Evolutionary conservation across 2,113 vertebrate species (phyloP).

Genomic region (Amphiprion percula): DNA sequence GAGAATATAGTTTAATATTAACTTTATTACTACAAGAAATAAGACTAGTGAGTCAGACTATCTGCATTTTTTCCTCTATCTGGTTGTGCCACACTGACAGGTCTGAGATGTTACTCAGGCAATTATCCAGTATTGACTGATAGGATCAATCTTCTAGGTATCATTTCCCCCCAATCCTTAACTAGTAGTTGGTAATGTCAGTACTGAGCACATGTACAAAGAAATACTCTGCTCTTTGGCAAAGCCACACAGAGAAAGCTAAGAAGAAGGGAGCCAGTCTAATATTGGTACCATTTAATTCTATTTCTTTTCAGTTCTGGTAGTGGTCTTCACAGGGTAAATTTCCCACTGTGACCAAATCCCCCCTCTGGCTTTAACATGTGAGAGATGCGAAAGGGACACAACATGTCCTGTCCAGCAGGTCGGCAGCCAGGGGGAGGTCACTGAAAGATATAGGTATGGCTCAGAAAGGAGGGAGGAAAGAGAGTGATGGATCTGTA

Average conservation of each 20-base stretch:
- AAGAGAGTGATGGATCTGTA: slow-evolving; percentile 42
- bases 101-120: neutral
- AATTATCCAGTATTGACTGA: neutral
- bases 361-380: slow-evolving; percentile 38
- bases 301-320: slow-evolving; percentile 17
- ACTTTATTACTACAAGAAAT: no score
- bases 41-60: neutral
- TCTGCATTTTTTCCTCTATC: neutral
- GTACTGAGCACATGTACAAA: slow-evolving; percentile 8
- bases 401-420: slow-evolving; percentile 67
- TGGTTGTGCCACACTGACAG: neutral
- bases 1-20: neutral
- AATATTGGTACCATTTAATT: slow-evolving; percentile 13
- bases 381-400: slow-evolving; percentile 52
- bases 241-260: neutral
- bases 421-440: slow-evolving; percentile 43
- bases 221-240: slow-evolving; percentile 9
- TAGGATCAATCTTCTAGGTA: slow-evolving; percentile 5
- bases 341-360: slow-evolving; percentile 56
- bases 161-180: slow-evolving; percentile 31
- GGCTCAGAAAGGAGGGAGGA: slow-evolving; percentile 17
- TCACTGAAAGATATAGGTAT: slow-evolving; percentile 52
- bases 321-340: slow-evolving; percentile 41
- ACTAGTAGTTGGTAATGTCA: slow-evolving; percentile 13
- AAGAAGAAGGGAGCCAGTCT: slow-evolving; percentile 11